phyloP scores from a whole-genome alignment of 2,888 invertebrate genomes.

The Chouioia cunea region DNA sequence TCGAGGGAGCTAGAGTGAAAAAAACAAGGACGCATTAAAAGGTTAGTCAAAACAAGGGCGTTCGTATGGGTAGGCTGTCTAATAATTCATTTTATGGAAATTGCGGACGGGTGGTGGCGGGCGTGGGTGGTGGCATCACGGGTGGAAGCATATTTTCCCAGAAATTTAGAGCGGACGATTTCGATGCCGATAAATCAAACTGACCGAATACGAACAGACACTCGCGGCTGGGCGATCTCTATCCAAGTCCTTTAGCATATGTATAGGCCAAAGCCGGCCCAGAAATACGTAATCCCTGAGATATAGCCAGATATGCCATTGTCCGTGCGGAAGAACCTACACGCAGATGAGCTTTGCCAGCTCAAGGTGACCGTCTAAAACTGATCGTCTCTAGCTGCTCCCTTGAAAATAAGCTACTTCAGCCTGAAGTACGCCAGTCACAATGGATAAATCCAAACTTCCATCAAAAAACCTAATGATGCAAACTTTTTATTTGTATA shows the following conservation, averaged over 20 bases:
- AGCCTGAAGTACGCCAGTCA: too few relatives aligned
- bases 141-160: constrained; percentile 64
- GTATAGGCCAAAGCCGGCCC: constrained; percentile 58
- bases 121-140: not conserved
- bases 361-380: too few relatives aligned
- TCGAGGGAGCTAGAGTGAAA: too few relatives aligned
- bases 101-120: constrained; percentile 26
- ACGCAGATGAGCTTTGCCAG: constrained; percentile 1
- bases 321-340: constrained; percentile 41
- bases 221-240: constrained; percentile 53
- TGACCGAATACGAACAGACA: constrained; percentile 57
- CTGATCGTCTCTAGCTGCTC: too few relatives aligned
- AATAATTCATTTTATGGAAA: constrained; percentile 56
- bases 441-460: too few relatives aligned
- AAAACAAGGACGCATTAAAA: constrained; percentile 27
- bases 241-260: constrained; percentile 65
- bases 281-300: constrained; percentile 58
- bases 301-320: constrained; percentile 47
- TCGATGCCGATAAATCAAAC: constrained; percentile 66
- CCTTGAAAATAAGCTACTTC: too few relatives aligned
- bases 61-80: constrained; percentile 37
- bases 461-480: too few relatives aligned
- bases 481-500: too few relatives aligned
- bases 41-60: constrained; percentile 21
- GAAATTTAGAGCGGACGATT: constrained; percentile 65